Percentiles rank a stretch among this genome's conserved stretches.
phyloP scores from a whole-genome alignment of 2,888 invertebrate genomes.

The Smittia sp. region DNA sequence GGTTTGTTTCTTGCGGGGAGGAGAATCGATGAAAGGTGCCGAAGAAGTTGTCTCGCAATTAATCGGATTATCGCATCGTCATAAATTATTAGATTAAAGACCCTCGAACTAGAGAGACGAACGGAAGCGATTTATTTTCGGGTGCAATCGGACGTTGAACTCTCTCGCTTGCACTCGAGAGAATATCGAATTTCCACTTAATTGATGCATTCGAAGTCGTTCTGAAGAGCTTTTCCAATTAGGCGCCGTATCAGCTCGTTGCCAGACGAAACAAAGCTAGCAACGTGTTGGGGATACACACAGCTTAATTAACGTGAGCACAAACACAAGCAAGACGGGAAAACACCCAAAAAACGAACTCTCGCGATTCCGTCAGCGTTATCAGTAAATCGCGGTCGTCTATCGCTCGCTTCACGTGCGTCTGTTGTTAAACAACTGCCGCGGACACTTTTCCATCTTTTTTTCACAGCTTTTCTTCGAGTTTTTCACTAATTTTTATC shows the following conservation, averaged over 20 bases:
- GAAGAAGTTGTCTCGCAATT: constrained; percentile 25
- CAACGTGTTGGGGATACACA: neutral
- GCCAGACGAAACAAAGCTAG: neutral
- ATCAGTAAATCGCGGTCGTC: neutral
- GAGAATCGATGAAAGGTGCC: constrained; percentile 10
- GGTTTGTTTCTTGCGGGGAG: neutral
- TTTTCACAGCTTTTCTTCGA: neutral
- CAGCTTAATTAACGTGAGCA: neutral
- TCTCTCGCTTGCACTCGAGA: neutral
- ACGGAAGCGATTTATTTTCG: neutral
- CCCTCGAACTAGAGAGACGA: neutral
- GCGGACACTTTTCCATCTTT: neutral
- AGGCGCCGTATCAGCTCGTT: neutral
- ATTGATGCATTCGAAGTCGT: constrained; percentile 4
- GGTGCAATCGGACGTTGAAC: neutral
- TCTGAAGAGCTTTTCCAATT: constrained; percentile 2
- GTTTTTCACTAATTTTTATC: too few relatives aligned
- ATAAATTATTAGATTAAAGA: constrained; percentile 17
- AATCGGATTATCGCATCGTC: constrained; percentile 33
- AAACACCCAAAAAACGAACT: constrained; percentile 22
- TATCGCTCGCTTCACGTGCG: neutral
- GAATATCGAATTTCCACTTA: neutral
- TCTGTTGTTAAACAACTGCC: neutral
- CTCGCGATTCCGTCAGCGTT: neutral
- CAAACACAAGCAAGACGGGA: neutral